Base-by-base conservation (phyloP, 2,797 vertebrate species). In the Pelochelys cantorii region DNA sequence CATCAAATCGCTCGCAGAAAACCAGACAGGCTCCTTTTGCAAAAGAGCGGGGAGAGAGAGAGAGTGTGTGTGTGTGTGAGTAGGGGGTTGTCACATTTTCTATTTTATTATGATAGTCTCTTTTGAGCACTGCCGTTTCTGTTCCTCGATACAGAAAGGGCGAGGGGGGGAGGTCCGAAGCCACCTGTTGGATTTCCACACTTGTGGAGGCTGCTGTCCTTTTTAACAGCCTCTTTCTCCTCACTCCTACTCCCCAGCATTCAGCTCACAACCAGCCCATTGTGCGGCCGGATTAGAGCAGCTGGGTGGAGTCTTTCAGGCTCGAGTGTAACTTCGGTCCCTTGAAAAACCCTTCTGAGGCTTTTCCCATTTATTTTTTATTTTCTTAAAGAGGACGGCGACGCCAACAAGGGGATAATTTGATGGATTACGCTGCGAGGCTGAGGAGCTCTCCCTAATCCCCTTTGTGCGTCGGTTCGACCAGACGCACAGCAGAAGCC, bases 351-450 rank as follows among this genome's bases (percentile, higher is more conserved):
- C 88, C 89, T 96, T 96, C 74, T 57, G 87, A 87, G 85, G 18
- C 48, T 59, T 34, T 68, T 29, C 54, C 34, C 25, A 34, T 25
- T 75, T 57, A 48, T 57, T 82, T 13, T 25, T 60, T 37, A 13
- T 10, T 78, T 56, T 20, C 78, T 52, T 80, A 94, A 97, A 97
- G 97, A 97, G 97, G 97, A 97, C 82, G 8, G 96, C 27, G 89
- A 93, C 52, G 93, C 98, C 98, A 97, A 96, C 96, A 93, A 95
- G 96, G 75, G 95, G 97, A 94, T 98, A 97, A 97, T 98, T 98
- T 98, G 98, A 98, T 98, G 98, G 98, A 98, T 98, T 98, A 98
- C 98, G 97, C 97, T 93, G 95, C 79, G 2, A 95, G 97, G 97
- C 97, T 86, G 90, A 97, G 97, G 97, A 96, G 97, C 95, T 98